Percentiles rank a stretch among this genome's conserved stretches.
These are phyloP conservation scores for Dipodomys merriami DNA, from an alignment of 2,113 vertebrate genomes.

Conservation along the genomic window DNA sequence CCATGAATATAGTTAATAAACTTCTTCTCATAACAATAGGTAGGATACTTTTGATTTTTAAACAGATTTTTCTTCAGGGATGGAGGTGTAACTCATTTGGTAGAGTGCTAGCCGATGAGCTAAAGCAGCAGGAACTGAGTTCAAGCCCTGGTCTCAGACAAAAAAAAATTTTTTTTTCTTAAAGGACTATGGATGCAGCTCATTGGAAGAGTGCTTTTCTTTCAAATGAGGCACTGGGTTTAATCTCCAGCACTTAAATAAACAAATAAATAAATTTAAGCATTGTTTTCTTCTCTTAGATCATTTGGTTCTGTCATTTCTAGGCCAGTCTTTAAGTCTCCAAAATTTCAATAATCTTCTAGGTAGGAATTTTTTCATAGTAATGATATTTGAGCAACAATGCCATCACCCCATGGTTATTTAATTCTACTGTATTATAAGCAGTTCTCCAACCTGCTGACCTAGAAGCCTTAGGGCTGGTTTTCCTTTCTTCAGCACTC, in stretches of 20 bases:
- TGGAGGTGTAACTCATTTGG: too few species aligned
- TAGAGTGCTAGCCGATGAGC: too few species aligned
- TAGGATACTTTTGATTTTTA: not conserved
- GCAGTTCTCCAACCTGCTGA: constrained; percentile 73
- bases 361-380: constrained; percentile 59
- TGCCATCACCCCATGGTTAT: constrained; percentile 51
- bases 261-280: too few species aligned
- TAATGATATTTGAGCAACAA: constrained; percentile 67
- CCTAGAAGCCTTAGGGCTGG: constrained; percentile 55
- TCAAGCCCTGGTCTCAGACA: too few species aligned
- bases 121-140: too few species aligned
- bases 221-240: not conserved
- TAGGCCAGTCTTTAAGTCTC: constrained; percentile 32
- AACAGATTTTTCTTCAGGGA: constrained; percentile 5
- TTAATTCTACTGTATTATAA: constrained; percentile 72
- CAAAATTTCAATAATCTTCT: constrained; percentile 64
- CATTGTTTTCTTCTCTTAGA: constrained; percentile 40
- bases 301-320: constrained; percentile 62
- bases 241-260: not conserved
- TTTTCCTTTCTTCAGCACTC: constrained; percentile 62
- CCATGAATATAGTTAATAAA: not conserved
- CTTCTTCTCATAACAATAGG: constrained; percentile 38
- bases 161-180: not conserved
- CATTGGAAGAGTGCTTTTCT: not conserved
- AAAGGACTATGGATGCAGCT: not conserved